Percentiles rank a stretch among this genome's conserved stretches.
These are phyloP conservation scores for Perca schrenkii DNA, from an alignment of 2,113 vertebrate genomes.

Conservation along the genomic window DNA sequence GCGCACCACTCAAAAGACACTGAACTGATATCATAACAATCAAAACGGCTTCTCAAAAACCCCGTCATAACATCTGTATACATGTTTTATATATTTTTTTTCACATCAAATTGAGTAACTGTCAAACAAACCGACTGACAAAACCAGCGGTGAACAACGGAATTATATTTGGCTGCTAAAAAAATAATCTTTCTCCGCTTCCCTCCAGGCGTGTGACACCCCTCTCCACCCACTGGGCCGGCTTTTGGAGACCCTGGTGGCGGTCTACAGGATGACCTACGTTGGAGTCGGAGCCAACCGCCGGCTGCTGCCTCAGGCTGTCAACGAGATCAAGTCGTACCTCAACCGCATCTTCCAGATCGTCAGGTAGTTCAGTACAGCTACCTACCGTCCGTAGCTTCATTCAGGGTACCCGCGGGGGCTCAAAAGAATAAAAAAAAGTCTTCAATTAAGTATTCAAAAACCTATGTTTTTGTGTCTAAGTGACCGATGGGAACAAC, in stretches of 20 bases:
- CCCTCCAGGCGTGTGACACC: constrained; percentile 94
- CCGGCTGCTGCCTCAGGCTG: constrained; percentile 92
- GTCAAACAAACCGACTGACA: neutral
- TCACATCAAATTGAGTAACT: too few relatives aligned
- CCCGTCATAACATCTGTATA: too few relatives aligned
- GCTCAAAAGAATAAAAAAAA: too few relatives aligned
- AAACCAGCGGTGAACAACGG: neutral
- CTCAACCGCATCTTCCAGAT: constrained; percentile 93
- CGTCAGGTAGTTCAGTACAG: constrained; percentile 85
- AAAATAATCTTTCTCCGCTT: neutral
- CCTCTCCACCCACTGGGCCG: constrained; percentile 93
- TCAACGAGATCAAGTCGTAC: constrained; percentile 97
- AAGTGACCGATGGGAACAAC: too few relatives aligned
- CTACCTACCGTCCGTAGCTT: neutral
- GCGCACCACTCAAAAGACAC: too few relatives aligned
- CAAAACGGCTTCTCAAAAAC: too few relatives aligned
- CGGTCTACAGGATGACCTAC: constrained; percentile 97
- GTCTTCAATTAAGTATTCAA: too few relatives aligned
- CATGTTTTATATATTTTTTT: too few relatives aligned
- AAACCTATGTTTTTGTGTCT: too few relatives aligned
- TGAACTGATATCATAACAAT: too few relatives aligned
- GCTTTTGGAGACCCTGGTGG: constrained; percentile 93
- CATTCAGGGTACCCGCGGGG: too few relatives aligned
- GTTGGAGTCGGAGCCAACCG: constrained; percentile 98
- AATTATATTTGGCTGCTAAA: neutral